Base-by-base conservation (phyloP, 2,113 vertebrate species). In the Callocephalon fimbriatum region DNA sequence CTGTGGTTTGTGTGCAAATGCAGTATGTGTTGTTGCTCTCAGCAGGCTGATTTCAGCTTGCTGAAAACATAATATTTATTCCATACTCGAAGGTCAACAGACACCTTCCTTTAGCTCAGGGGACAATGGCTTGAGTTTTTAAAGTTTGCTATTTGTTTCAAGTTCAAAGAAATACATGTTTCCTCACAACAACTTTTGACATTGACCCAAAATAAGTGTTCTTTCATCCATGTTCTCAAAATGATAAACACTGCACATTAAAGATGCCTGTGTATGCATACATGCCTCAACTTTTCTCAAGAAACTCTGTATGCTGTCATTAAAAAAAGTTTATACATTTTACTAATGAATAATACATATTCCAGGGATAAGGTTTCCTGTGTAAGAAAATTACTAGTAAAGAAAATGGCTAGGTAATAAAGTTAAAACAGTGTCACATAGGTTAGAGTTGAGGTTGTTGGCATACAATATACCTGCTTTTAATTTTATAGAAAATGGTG, bases 141-240 rank as follows among this genome's bases (percentile, higher is more conserved):
- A 91, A 85, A 84, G 54, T 62, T 85, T 93, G 44, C 45, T 87
- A 51, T 40, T 95, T 94, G 73, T 90, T 96, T 86, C 31, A 80
- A 45, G 87, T 96, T 96, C 95, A 96, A 96, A 96, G 90, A 91
- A 90, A 88, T 86, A 91, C 76, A 35, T 86, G 71, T 93, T 97
- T 94, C 85, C 94, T 96, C 32, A 44, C 31, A 66, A 63, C 29
- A 37, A 12, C 77, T 95, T 95, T 51, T 65, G 82, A 82, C 70
- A n/a, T 45, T 66, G 77, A 95, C 90, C 62, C 15, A 2, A 88
- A 96, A 96, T 96, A 95, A 96, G 88, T 70, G n/a, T 68, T 93
- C 81, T 96, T 97, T 96, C 40, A 76, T 93, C 58, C 70, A 15
- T 23, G 25, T 88, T 74, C 65, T 93, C 37, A 88, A 44, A 54